Evolutionary conservation across 2,797 vertebrate species (phyloP).

Genomic region (Acrossocheilus fasciatus): DNA sequence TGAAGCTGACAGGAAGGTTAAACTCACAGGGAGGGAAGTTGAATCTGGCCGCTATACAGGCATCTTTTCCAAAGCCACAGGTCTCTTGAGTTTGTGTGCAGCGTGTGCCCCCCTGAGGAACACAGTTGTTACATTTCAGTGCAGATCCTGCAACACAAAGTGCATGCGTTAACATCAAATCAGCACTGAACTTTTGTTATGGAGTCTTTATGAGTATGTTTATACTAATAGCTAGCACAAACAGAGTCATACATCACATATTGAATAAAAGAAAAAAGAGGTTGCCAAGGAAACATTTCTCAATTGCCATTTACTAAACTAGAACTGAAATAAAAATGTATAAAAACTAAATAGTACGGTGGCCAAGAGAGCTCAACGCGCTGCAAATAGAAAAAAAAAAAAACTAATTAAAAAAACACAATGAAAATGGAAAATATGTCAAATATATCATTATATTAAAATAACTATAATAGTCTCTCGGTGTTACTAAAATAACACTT

Average conservation of each 20-base stretch:
- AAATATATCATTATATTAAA: background rate
- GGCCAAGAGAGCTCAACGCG: too few relatives aligned
- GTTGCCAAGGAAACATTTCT: background rate
- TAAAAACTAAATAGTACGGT: background rate
- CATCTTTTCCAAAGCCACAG: background rate
- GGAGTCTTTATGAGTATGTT: background rate
- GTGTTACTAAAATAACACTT: background rate
- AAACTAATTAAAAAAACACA: too few relatives aligned
- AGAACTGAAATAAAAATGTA: background rate
- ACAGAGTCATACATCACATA: background rate
- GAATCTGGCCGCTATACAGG: slow-evolving; percentile 5
- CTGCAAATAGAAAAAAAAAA: too few relatives aligned
- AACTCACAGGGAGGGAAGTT: slow-evolving; percentile 33
- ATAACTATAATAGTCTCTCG: background rate
- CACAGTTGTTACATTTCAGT: slow-evolving; percentile 33
- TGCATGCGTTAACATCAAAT: background rate
- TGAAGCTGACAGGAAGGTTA: background rate
- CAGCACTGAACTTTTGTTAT: background rate
- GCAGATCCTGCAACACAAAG: slow-evolving; percentile 32
- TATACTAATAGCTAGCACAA: too few relatives aligned
- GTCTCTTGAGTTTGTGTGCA: slow-evolving; percentile 22
- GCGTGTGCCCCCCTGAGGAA: background rate
- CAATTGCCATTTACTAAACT: background rate
- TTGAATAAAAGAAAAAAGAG: background rate
- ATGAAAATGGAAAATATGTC: too few relatives aligned